Evolutionary conservation across 2,797 vertebrate species (phyloP).

Genomic region (Limosa lapponica): DNA sequence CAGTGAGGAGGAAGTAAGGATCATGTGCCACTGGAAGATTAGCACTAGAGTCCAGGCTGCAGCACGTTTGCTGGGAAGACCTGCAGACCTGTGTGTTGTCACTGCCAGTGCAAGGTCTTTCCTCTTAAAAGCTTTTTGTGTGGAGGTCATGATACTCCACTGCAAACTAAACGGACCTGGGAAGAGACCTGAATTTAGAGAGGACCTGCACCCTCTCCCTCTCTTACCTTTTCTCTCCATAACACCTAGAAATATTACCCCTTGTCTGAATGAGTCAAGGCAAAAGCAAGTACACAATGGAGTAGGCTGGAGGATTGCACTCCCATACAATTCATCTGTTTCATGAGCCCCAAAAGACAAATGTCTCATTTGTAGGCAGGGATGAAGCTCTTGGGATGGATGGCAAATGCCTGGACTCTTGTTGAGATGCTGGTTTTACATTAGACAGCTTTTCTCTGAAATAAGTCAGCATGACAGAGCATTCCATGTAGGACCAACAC

Average conservation of each 20-base stretch:
- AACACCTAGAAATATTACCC: not conserved
- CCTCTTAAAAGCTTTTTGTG: not conserved
- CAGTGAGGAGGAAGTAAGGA: not conserved
- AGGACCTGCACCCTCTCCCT: not conserved
- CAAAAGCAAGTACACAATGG: not conserved
- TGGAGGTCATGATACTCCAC: not conserved
- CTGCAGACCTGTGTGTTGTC: not conserved
- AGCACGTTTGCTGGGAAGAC: not conserved
- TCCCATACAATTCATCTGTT: not conserved
- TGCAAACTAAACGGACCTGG: not conserved
- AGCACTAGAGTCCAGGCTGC: not conserved
- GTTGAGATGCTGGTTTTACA: not conserved
- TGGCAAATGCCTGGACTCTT: not conserved
- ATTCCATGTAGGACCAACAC: not conserved
- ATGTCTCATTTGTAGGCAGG: not conserved
- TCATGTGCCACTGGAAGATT: not conserved
- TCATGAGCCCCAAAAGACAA: not conserved
- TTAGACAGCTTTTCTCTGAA: not conserved
- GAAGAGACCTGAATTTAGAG: not conserved
- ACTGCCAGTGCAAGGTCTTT: not conserved
- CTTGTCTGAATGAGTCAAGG: not conserved
- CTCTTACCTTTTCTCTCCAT: not conserved
- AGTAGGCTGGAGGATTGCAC: not conserved
- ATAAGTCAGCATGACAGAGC: not conserved
- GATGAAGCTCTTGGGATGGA: not conserved